Evolutionary conservation across 2,113 vertebrate species (phyloP).

Genomic region (Camarhynchus parvulus): DNA sequence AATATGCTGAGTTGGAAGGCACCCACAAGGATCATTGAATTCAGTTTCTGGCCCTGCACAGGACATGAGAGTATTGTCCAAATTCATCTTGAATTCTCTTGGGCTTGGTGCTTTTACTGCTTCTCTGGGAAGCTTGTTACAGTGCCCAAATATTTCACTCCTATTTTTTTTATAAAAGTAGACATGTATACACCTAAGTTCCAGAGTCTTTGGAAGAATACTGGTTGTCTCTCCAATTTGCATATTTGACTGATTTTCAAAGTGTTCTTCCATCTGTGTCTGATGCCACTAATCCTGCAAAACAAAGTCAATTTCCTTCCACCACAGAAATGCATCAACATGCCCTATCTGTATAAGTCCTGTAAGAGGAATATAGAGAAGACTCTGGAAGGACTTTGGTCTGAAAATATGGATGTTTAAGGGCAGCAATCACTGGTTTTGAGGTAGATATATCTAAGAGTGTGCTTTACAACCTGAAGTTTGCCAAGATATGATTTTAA

Average conservation of each 20-base stretch:
- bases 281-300: background rate
- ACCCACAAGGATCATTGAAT: background rate
- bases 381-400: background rate
- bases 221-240: background rate
- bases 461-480: background rate
- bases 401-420: background rate
- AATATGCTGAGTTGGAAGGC: too few species aligned
- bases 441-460: background rate
- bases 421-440: background rate
- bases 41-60: background rate
- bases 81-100: background rate
- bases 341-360: background rate
- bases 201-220: background rate
- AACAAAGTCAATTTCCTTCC: background rate
- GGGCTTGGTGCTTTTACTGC: background rate
- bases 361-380: background rate
- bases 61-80: background rate
- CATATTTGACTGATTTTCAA: background rate
- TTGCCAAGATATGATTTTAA: background rate
- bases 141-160: background rate
- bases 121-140: background rate
- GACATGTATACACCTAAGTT: background rate
- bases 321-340: background rate
- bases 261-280: background rate
- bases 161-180: background rate